These are phyloP conservation scores for Mugil cephalus DNA, from an alignment of 2,113 vertebrate species.

Conservation along the genomic window DNA sequence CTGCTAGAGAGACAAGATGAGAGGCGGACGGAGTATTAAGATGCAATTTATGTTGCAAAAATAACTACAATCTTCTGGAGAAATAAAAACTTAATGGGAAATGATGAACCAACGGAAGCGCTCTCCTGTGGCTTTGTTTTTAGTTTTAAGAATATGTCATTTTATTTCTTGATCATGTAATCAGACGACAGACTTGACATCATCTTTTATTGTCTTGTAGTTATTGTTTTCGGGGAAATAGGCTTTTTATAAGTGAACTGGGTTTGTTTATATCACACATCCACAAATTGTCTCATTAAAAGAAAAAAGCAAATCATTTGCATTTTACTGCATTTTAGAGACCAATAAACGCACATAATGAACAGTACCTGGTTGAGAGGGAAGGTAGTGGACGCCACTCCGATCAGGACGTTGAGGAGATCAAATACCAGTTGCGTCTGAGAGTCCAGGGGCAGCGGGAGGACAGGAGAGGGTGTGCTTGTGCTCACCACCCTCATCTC, in stretches of 20 bases:
- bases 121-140: constrained; percentile 39
- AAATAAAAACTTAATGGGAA: constrained; percentile 49
- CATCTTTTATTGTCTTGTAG: background rate
- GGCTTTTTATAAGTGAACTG: constrained; percentile 35
- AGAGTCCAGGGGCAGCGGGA: constrained; percentile 85
- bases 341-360: constrained; percentile 17
- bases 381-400: constrained; percentile 93
- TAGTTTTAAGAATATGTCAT: constrained; percentile 20
- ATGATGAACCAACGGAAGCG: constrained; percentile 38
- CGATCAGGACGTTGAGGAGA: constrained; percentile 93
- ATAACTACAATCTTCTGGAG: constrained; percentile 31
- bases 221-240: constrained; percentile 16
- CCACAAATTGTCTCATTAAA: constrained; percentile 18
- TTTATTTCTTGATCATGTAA: constrained; percentile 41
- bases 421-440: constrained; percentile 93
- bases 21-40: background rate
- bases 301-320: constrained; percentile 11
- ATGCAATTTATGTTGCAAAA: constrained; percentile 36
- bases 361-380: constrained; percentile 87
- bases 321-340: constrained; percentile 28
- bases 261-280: constrained; percentile 33
- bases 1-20: constrained; percentile 1
- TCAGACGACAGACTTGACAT: constrained; percentile 20
- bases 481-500: constrained; percentile 88
- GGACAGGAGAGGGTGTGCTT: constrained; percentile 79